A percentile compares a stretch with the other conserved stretches of the same genome.
Conservation (phyloP, 2,797 vertebrate genomes). For the Fistularia commersonii region DNA sequence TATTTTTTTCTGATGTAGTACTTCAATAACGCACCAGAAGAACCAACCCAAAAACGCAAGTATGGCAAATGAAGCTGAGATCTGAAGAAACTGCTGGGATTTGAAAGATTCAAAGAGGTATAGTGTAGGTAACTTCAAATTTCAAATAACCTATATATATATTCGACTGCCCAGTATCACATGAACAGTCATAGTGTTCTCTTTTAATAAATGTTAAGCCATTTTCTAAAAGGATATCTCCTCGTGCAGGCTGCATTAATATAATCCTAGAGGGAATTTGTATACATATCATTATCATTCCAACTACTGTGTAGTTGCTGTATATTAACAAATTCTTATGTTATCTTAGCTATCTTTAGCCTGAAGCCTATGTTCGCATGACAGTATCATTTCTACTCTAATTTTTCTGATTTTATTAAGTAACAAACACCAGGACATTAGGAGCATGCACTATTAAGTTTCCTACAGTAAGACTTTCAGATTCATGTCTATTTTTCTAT, state of each 20-base stretch:
- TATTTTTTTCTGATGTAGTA: too few relatives aligned
- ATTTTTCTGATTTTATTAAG: slow-evolving; percentile 43
- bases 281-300: slow-evolving; percentile 69
- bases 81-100: too few relatives aligned
- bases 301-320: slow-evolving; percentile 82
- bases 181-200: slow-evolving; percentile 4
- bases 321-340: slow-evolving; percentile 57
- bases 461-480: slow-evolving; percentile 47
- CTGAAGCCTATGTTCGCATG: slow-evolving; percentile 57
- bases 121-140: too few relatives aligned
- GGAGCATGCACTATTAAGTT: slow-evolving; percentile 65
- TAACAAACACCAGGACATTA: slow-evolving; percentile 42
- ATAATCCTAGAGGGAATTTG: slow-evolving; percentile 46
- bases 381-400: slow-evolving; percentile 45
- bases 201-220: slow-evolving; percentile 4
- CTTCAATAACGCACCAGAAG: too few relatives aligned
- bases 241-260: slow-evolving; percentile 24
- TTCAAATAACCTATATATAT: background rate
- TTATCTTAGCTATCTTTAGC: slow-evolving; percentile 51
- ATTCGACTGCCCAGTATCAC: background rate
- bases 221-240: slow-evolving; percentile 7
- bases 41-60: too few relatives aligned
- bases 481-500: slow-evolving; percentile 78
- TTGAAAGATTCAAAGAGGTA: too few relatives aligned
- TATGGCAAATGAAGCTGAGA: too few relatives aligned